phyloP scores from a whole-genome alignment of 2,797 vertebrate genomes.

The Lerista edwardsae region DNA sequence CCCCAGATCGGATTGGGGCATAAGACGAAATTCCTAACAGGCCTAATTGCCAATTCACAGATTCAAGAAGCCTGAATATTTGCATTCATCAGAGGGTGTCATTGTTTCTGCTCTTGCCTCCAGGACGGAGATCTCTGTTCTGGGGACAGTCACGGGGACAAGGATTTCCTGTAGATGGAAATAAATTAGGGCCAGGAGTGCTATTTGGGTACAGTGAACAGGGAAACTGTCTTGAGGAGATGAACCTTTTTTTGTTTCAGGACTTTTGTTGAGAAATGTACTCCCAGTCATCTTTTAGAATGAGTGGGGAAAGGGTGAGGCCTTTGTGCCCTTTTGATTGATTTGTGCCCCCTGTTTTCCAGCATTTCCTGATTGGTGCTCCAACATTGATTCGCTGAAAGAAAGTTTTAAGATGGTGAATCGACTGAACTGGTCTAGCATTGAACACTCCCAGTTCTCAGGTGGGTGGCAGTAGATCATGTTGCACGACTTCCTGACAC shows the following conservation, averaged over 20 bases:
- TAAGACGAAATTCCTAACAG: background rate
- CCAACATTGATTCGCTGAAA: slow-evolving; percentile 91
- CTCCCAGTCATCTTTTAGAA: background rate
- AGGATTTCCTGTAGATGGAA: background rate
- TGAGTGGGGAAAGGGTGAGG: background rate
- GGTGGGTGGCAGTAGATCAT: slow-evolving; percentile 80
- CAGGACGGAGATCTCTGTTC: background rate
- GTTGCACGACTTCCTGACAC: background rate
- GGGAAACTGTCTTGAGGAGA: background rate
- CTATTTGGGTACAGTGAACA: background rate
- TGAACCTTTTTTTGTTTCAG: slow-evolving; percentile 1
- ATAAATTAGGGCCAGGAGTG: background rate
- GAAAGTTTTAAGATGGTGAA: slow-evolving; percentile 97
- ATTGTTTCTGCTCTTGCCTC: background rate
- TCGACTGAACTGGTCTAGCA: slow-evolving; percentile 94
- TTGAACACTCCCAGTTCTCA: slow-evolving; percentile 93
- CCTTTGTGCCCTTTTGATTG: background rate
- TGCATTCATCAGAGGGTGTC: background rate
- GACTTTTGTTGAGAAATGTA: background rate
- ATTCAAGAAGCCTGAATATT: background rate
- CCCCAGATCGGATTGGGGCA: no score
- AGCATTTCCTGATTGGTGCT: slow-evolving; percentile 95
- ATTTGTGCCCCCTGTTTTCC: background rate
- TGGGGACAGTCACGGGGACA: background rate
- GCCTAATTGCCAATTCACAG: background rate